Evolutionary conservation across 2,888 invertebrate genomes (phyloP).

Genomic region (Oxyscelio sp.): DNA sequence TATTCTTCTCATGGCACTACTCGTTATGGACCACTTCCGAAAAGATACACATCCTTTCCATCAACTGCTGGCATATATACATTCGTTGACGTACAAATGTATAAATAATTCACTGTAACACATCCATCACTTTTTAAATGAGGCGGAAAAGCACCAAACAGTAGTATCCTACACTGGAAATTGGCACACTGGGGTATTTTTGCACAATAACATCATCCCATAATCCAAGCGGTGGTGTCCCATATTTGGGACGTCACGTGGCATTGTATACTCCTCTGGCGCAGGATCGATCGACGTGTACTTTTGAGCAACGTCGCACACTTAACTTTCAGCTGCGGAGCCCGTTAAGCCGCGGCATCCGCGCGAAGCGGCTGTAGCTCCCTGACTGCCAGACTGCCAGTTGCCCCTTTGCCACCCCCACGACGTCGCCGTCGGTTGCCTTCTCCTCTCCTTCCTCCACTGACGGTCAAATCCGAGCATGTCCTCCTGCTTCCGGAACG

Average conservation of each 20-base stretch:
- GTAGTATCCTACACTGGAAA: not conserved
- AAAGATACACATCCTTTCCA: no score
- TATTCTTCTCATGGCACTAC: not conserved
- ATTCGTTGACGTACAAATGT: not conserved
- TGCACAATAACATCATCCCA: not conserved
- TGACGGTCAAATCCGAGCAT: no score
- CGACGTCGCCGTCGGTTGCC: no score
- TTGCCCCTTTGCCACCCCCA: no score
- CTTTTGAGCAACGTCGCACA: constrained; percentile 14
- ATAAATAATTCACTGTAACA: constrained; percentile 6
- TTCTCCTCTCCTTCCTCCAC: no score
- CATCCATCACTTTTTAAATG: not conserved
- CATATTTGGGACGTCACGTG: constrained; percentile 46
- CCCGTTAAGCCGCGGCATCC: constrained; percentile 78
- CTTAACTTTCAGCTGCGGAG: constrained; percentile 8
- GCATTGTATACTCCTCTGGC: constrained; percentile 48
- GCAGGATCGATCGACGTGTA: constrained; percentile 27
- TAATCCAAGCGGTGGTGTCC: constrained; percentile 4
- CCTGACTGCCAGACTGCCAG: no score
- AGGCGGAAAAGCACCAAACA: no score
- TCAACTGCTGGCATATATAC: not conserved
- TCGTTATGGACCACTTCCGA: no score
- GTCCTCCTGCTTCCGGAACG: no score
- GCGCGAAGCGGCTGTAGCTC: constrained; percentile 85
- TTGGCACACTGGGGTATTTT: not conserved